phyloP scores from a whole-genome alignment of 1,140 invertebrate species.

The Telenomus remus region DNA sequence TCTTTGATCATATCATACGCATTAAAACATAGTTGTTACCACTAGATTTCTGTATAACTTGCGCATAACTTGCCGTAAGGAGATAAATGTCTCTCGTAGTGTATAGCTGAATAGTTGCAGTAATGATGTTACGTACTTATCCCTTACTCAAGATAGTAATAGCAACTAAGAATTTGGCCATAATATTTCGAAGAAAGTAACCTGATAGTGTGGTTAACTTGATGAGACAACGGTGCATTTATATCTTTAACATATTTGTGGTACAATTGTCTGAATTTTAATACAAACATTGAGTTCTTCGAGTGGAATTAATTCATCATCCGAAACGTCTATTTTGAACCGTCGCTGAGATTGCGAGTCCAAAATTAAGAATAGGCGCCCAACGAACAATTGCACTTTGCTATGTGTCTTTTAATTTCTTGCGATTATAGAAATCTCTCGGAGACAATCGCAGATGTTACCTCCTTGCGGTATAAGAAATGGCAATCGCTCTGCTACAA shows the following conservation, averaged over 20 bases:
- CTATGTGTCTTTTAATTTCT: constrained; percentile 27
- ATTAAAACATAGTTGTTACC: constrained; percentile 26
- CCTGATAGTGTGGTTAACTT: constrained; percentile 35
- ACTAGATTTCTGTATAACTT: constrained; percentile 41
- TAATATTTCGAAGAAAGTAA: constrained; percentile 43
- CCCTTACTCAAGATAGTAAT: constrained; percentile 10
- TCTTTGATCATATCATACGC: constrained; percentile 3
- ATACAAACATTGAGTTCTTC: neutral
- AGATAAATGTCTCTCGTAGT: constrained; percentile 24
- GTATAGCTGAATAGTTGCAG: constrained; percentile 41
- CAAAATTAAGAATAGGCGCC: constrained; percentile 20
- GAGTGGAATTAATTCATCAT: constrained; percentile 36
- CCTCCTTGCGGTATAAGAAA: constrained; percentile 26
- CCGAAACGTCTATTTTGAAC: neutral
- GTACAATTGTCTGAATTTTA: constrained; percentile 5
- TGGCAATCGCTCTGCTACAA: constrained; percentile 29
- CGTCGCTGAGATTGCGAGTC: neutral
- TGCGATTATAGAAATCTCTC: constrained; percentile 11
- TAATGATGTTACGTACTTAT: constrained; percentile 43
- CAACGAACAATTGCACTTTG: constrained; percentile 2
- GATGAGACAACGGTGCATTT: constrained; percentile 37
- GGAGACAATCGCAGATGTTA: constrained; percentile 42
- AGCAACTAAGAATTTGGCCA: constrained; percentile 30
- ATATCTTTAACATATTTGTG: constrained; percentile 44
- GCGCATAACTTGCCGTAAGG: constrained; percentile 28